A percentile compares a stretch with the other conserved stretches of the same genome.
Conservation (phyloP, 2,888 invertebrate genomes). For the Bibio marci region DNA sequence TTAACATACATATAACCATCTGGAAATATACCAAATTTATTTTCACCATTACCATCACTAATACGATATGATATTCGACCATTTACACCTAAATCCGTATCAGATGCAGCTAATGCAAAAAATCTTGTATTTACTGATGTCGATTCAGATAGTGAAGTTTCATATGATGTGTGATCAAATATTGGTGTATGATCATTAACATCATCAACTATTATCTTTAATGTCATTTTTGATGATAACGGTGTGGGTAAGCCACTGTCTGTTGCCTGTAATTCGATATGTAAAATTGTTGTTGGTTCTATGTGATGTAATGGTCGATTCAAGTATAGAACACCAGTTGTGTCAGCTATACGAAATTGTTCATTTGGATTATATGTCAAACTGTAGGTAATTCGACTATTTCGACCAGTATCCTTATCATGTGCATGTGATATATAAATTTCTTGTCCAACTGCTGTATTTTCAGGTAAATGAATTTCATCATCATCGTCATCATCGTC, state of each 20-base stretch:
- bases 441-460: slow-evolving; percentile 86
- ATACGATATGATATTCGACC: slow-evolving; percentile 68
- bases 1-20: slow-evolving; percentile 85
- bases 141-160: slow-evolving; percentile 79
- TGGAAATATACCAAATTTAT: slow-evolving; percentile 85
- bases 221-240: slow-evolving; percentile 54
- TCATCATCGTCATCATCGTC: slow-evolving; percentile 38
- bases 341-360: slow-evolving; percentile 67
- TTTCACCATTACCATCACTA: slow-evolving; percentile 68
- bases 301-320: slow-evolving; percentile 58
- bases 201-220: slow-evolving; percentile 60
- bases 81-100: slow-evolving; percentile 69
- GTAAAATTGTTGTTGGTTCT: slow-evolving; percentile 52
- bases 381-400: slow-evolving; percentile 68
- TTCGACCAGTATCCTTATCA: slow-evolving; percentile 79
- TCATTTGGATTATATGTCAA: slow-evolving; percentile 63
- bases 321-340: slow-evolving; percentile 78
- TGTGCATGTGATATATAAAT: slow-evolving; percentile 73
- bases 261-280: slow-evolving; percentile 67
- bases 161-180: slow-evolving; percentile 82
- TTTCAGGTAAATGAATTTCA: slow-evolving; percentile 65
- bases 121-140: slow-evolving; percentile 81
- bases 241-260: slow-evolving; percentile 58
- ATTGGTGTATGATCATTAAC: slow-evolving; percentile 93
- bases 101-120: slow-evolving; percentile 77